These are phyloP conservation scores for Plemyria rubiginata DNA, from an alignment of 2,888 invertebrate species.

Conservation along the genomic window DNA sequence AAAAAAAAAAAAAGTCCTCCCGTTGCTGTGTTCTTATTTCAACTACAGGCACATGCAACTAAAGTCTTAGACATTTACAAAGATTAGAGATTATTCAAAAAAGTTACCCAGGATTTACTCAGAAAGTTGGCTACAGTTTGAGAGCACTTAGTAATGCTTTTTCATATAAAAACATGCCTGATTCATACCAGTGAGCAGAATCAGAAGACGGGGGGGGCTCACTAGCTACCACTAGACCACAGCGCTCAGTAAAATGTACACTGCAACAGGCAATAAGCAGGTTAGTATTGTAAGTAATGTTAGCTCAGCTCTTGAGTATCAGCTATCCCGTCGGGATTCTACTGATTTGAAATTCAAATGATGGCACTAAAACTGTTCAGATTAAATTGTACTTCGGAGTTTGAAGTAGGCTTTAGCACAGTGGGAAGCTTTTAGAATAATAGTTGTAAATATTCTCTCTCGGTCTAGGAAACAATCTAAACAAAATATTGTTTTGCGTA, in stretches of 20 bases:
- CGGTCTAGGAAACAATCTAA: not conserved
- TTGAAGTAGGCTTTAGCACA: slow-evolving; percentile 4
- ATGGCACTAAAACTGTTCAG: slow-evolving; percentile 27
- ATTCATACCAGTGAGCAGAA: not conserved
- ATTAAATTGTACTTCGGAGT: slow-evolving; percentile 26
- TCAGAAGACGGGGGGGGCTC: not conserved
- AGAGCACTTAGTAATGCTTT: too few relatives aligned
- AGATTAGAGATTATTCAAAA: too few relatives aligned
- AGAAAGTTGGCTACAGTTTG: too few relatives aligned
- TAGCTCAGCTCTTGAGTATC: slow-evolving; percentile 5
- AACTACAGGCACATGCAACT: too few relatives aligned
- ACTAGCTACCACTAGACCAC: not conserved
- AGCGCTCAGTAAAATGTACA: not conserved
- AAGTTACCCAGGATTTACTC: too few relatives aligned
- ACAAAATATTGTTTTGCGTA: not conserved
- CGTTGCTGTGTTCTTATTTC: too few relatives aligned
- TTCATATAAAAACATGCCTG: too few relatives aligned
- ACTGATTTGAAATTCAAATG: slow-evolving; percentile 32
- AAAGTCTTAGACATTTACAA: too few relatives aligned
- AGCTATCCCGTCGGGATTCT: slow-evolving; percentile 16
- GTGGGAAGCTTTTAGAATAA: not conserved
- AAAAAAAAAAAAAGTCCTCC: too few relatives aligned
- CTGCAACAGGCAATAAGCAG: not conserved
- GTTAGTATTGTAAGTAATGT: slow-evolving; percentile 3
- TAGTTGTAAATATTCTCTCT: not conserved